Conservation (phyloP, 2,113 vertebrate species). For the Lethenteron camtschaticum region DNA sequence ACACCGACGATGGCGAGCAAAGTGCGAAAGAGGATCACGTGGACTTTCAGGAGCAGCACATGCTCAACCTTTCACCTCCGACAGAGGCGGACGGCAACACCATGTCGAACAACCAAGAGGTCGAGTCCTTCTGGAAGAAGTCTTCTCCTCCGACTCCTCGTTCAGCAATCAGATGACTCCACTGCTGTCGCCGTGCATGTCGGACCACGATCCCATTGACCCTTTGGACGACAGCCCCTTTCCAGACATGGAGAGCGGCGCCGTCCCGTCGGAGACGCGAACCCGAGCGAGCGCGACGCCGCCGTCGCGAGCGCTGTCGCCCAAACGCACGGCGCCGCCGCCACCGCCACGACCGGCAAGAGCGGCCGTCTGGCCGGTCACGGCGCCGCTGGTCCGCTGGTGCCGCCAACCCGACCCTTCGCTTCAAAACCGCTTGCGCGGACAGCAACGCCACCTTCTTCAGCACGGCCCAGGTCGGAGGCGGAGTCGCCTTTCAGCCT, state of each 20-base stretch:
- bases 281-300: neutral
- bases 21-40: neutral
- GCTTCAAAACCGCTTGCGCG: too few relatives aligned
- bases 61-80: conserved; percentile 4
- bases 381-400: too few relatives aligned
- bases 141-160: neutral
- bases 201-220: neutral
- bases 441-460: too few relatives aligned
- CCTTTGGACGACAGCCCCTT: neutral
- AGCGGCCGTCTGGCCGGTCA: neutral
- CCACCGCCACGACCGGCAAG: neutral
- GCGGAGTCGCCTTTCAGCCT: too few relatives aligned
- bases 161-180: neutral
- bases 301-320: neutral
- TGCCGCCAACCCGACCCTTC: too few relatives aligned
- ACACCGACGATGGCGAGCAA: neutral
- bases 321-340: neutral
- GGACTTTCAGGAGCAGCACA: neutral
- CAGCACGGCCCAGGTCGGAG: too few relatives aligned
- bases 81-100: neutral
- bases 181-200: neutral
- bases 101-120: neutral
- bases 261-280: neutral
- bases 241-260: conserved; percentile 1
- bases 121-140: neutral